A percentile compares a stretch with the other conserved stretches of the same genome.
Conservation (phyloP, 1,140 invertebrate genomes). For the Camponotus pennsylvanicus region DNA sequence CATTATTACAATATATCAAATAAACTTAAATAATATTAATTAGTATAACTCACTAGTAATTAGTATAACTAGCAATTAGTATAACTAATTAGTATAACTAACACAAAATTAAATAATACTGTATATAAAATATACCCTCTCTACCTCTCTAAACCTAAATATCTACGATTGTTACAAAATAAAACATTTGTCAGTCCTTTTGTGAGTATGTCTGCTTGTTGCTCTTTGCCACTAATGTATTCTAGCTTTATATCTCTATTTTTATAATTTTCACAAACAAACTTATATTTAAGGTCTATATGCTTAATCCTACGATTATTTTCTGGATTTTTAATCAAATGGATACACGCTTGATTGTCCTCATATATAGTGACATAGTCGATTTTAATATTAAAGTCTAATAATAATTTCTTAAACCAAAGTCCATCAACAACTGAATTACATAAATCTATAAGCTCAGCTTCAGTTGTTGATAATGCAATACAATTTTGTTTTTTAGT, state of each 20-base stretch:
- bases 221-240: slow-evolving; percentile 9
- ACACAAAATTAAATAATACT: background rate
- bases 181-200: slow-evolving; percentile 14
- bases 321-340: slow-evolving; percentile 52
- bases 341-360: slow-evolving; percentile 66
- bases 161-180: background rate
- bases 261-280: slow-evolving; percentile 45
- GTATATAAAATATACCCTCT: background rate
- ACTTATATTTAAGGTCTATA: slow-evolving; percentile 66
- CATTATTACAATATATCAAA: background rate
- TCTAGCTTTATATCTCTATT: slow-evolving; percentile 21
- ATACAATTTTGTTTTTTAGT: slow-evolving; percentile 68
- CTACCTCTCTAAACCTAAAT: background rate
- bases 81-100: too few relatives aligned
- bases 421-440: slow-evolving; percentile 66
- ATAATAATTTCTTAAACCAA: slow-evolving; percentile 73
- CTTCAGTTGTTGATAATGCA: slow-evolving; percentile 79
- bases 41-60: too few relatives aligned
- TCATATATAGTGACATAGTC: slow-evolving; percentile 22
- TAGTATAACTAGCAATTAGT: too few relatives aligned
- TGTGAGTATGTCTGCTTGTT: slow-evolving; percentile 67
- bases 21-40: too few relatives aligned
- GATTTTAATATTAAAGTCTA: slow-evolving; percentile 39
- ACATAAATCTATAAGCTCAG: slow-evolving; percentile 74
- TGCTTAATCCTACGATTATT: slow-evolving; percentile 29